Evolutionary conservation across 2,888 invertebrate genomes (phyloP).

Genomic region (Caradrina clavipalpis): DNA sequence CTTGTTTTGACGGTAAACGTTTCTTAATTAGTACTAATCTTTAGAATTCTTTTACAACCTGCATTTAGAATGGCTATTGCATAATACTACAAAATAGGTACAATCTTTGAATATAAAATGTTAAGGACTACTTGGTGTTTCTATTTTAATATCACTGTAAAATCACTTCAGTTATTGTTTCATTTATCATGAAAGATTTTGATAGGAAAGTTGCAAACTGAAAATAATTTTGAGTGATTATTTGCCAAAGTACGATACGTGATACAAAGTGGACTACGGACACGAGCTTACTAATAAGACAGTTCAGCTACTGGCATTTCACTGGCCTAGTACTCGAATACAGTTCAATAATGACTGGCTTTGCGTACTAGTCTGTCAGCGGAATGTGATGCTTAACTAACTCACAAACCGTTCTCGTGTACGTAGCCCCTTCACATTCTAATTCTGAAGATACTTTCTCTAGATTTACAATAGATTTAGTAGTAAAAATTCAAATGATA

Average conservation of each 20-base stretch:
- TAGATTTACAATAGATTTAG: slow-evolving; percentile 24
- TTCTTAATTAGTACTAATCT: slow-evolving; percentile 11
- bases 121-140: slow-evolving; percentile 29
- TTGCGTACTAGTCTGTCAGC: too few relatives aligned
- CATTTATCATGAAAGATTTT: slow-evolving; percentile 21
- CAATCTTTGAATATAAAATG: slow-evolving; percentile 34
- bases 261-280: neutral
- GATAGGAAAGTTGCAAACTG: slow-evolving; percentile 16
- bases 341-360: neutral
- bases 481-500: slow-evolving; percentile 36
- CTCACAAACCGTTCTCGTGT: neutral
- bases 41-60: slow-evolving; percentile 51
- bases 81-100: slow-evolving; percentile 12
- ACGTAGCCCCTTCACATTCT: neutral
- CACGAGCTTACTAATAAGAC: neutral
- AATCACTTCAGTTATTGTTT: slow-evolving; percentile 32
- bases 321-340: neutral
- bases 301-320: neutral
- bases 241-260: neutral
- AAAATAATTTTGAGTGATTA: slow-evolving; percentile 17
- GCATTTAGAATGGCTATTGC: slow-evolving; percentile 39
- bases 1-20: slow-evolving; percentile 1
- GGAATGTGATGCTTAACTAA: too few relatives aligned
- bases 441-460: slow-evolving; percentile 16
- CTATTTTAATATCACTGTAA: slow-evolving; percentile 46